Base-by-base conservation (phyloP, 2,888 invertebrate genomes). In the Mechanitis messenoides region DNA sequence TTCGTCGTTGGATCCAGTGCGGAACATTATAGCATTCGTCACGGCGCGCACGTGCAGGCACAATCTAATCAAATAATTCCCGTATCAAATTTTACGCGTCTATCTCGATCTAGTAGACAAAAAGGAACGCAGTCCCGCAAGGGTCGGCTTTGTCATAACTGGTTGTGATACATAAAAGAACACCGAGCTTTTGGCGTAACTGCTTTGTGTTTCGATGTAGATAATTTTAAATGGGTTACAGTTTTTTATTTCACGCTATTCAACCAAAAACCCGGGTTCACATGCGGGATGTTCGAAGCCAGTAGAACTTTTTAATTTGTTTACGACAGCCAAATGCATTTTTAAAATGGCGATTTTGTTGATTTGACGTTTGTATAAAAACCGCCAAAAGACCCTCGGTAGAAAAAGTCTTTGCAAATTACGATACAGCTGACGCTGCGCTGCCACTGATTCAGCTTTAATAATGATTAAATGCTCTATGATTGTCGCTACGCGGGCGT, bases 21-120 rank as follows among this genome's bases (percentile, higher is more conserved):
- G 76, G 76, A 79, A 86, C 85, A 85, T 85, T 87, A 89, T 88
- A 88, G 82, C 80, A 83, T 89, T 87, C 86, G 90, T 87, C 87
- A 89, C 84, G 86, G 83, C 78, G 81, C 83, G 88, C 90, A 90
- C 90, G 90, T 90, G 90, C 87, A 79, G 82, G 80, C 79, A 81
- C 79, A 81, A 87, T 71, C 87, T 87, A 89, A 88, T 89, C 87
- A 85, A 87, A 87, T 89, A 86, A 89, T 89, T 88, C 88, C 88
- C 88, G 89, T 87, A 87, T 89, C 88, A 83, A 90, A 90, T 90
- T 88, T 84, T 85, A 87, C 84, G 81, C 87, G 83, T 81, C 83
- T 89, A 89, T 88, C 89, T 85, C 82, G 90, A 88, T 88, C 81
- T 85, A 79, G 81, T 81, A 87, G 87, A 89, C 88, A 89, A 88